These are phyloP conservation scores for Bufo gargarizans DNA, from an alignment of 2,113 vertebrate genomes.

Conservation along the genomic window DNA sequence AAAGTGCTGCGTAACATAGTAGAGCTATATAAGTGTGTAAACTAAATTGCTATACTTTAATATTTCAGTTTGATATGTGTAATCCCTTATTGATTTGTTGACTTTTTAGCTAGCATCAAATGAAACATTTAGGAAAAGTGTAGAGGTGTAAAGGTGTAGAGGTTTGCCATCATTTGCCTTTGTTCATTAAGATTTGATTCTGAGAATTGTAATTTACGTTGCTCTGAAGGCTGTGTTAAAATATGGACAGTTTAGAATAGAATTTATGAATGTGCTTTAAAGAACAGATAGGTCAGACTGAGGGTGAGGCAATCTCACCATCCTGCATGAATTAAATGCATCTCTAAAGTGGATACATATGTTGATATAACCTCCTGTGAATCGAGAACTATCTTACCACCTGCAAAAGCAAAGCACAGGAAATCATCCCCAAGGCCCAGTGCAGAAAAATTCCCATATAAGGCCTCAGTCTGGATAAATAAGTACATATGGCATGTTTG, in stretches of 20 bases:
- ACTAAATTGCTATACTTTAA: too few species aligned
- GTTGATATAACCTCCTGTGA: constrained; percentile 39
- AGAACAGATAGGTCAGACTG: neutral
- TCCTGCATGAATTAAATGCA: constrained; percentile 16
- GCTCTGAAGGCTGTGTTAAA: neutral
- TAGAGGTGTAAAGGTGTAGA: too few species aligned
- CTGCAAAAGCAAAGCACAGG: constrained; percentile 48
- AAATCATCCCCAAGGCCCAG: constrained; percentile 39
- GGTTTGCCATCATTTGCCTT: too few species aligned
- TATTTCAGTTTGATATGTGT: too few species aligned
- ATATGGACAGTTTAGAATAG: neutral
- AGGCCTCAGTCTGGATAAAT: constrained; percentile 35
- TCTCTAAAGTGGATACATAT: constrained; percentile 36
- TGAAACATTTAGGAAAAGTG: too few species aligned
- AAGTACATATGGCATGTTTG: constrained; percentile 37
- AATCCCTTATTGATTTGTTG: too few species aligned
- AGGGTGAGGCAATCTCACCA: neutral
- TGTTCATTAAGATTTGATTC: too few species aligned
- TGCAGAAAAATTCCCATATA: constrained; percentile 43
- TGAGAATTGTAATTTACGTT: neutral
- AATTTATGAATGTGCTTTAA: neutral
- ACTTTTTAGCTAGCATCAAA: too few species aligned
- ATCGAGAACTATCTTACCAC: constrained; percentile 32
- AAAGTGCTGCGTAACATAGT: too few species aligned
- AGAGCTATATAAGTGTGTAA: too few species aligned